Evolutionary conservation across 2,888 invertebrate genomes (phyloP), one percentile per base, ranked within the genome.

Genomic region (Nomada lathburiana): DNA sequence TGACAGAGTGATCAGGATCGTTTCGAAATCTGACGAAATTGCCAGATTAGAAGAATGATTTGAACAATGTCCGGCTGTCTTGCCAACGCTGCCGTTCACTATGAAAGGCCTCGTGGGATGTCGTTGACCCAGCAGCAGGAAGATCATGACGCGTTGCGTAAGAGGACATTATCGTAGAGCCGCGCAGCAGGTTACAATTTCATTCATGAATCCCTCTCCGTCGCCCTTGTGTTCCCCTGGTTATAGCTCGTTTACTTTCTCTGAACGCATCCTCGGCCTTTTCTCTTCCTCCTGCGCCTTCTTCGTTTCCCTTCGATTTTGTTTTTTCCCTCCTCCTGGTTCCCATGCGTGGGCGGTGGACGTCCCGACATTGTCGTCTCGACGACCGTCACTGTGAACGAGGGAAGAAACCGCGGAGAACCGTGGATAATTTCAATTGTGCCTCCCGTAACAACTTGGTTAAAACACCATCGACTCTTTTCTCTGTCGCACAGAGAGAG

Each of bases 351-450:
- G 67, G 60, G 64, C 20, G 76, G 44, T 63, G 68, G 36, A 76
- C 63, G 44, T 74, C 26, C 62, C 18, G 73, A 20, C 50, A 29
- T 16, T 16, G 29, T 18, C 71, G 67, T 68, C 62, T 50, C 85
- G 84, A 59, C 86, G 89, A 91, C 90, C 89, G 89, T 91, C 89
- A 87, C 87, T 86, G 87, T 88, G 87, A 84, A 74, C 20, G 55
- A 52, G 26, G 23, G 26, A 29, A 29, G 20, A 18, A 53, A 70
- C 59, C n/a, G 44, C 67, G 29, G n/a, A 60, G 55, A 83, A 92
- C 91, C 91, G 89, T 91, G 88, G 90, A 92, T 93, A 93, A 93
- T 93, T 93, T 92, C 91, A 93, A 92, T 93, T 93, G 91, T 90
- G 89, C 91, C 92, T 91, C 91, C 88, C 91, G 89, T 91, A 90